Percentiles rank a stretch among this genome's conserved stretches.
phyloP scores from a whole-genome alignment of 2,113 vertebrate species.

The Campylomormyrus tamandua region DNA sequence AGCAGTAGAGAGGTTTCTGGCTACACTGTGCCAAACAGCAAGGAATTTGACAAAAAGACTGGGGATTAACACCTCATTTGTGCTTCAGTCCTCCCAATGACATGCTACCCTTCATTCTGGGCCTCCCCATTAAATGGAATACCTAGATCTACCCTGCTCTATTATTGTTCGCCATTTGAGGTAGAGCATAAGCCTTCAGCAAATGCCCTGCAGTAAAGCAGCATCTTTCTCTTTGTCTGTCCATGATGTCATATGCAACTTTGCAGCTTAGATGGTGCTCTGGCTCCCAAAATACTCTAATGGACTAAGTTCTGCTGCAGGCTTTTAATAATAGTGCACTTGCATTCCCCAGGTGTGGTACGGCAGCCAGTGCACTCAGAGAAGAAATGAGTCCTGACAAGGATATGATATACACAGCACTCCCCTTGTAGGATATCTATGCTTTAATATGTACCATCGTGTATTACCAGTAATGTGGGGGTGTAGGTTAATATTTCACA shows the following conservation, averaged over 20 bases:
- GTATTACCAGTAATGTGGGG: not conserved
- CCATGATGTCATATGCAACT: not conserved
- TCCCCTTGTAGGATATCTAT: not conserved
- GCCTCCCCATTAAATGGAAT: not conserved
- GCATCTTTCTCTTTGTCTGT: not conserved
- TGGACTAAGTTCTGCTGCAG: not conserved
- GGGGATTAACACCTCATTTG: not conserved
- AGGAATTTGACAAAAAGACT: not conserved
- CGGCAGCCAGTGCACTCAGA: not conserved
- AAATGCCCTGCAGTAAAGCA: not conserved
- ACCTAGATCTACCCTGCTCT: not conserved
- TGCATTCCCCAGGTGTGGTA: not conserved
- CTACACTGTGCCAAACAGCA: not conserved
- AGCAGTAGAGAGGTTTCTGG: not conserved
- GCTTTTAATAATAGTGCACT: not conserved
- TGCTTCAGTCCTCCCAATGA: not conserved
- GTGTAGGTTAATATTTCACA: not conserved
- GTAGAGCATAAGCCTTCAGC: not conserved
- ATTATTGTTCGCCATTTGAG: not conserved
- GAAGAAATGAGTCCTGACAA: not conserved
- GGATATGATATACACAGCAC: not conserved
- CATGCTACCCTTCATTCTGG: not conserved
- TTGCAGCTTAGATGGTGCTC: not conserved
- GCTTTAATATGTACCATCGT: not conserved
- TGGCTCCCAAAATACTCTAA: not conserved